Conservation (phyloP, 2,888 invertebrate species). For the Dichetophora obliterata region DNA sequence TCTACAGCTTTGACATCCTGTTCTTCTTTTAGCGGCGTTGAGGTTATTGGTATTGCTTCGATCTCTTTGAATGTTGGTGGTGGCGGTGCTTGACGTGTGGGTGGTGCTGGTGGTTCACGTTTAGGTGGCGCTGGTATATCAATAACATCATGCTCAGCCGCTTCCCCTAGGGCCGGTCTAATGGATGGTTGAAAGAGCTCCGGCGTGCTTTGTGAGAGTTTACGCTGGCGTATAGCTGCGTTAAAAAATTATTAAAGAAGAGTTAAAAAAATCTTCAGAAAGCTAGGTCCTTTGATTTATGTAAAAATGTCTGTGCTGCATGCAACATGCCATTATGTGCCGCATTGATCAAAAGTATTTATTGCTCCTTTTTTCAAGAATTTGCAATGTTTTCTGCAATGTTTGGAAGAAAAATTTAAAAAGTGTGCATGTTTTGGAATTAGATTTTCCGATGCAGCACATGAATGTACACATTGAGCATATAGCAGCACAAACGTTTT, state of each 20-base stretch:
- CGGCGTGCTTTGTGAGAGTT: neutral
- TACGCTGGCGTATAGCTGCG: neutral
- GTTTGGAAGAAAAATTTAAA: too few relatives aligned
- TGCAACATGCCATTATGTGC: neutral
- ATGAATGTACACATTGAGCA: too few relatives aligned
- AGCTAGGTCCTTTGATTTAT: too few relatives aligned
- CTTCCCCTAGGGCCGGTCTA: neutral
- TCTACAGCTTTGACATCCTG: constrained; percentile 9
- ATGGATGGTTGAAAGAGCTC: neutral
- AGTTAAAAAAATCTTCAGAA: neutral
- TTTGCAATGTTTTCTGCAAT: too few relatives aligned
- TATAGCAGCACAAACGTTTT: too few relatives aligned
- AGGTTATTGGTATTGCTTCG: neutral
- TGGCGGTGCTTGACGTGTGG: constrained; percentile 7
- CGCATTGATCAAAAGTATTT: neutral
- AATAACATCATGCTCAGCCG: neutral
- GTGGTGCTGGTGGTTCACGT: constrained; percentile 46
- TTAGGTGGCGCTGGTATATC: constrained; percentile 46
- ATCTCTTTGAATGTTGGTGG: neutral
- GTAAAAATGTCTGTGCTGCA: neutral
- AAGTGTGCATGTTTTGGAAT: neutral
- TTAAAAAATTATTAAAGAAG: neutral
- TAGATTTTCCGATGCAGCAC: too few relatives aligned
- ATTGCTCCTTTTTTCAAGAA: too few relatives aligned
- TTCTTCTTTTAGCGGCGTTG: constrained; percentile 44